A percentile compares a stretch with the other conserved stretches of the same genome.
Conservation (phyloP, 2,888 invertebrate genomes). For the Sphaerophoria taeniata region DNA sequence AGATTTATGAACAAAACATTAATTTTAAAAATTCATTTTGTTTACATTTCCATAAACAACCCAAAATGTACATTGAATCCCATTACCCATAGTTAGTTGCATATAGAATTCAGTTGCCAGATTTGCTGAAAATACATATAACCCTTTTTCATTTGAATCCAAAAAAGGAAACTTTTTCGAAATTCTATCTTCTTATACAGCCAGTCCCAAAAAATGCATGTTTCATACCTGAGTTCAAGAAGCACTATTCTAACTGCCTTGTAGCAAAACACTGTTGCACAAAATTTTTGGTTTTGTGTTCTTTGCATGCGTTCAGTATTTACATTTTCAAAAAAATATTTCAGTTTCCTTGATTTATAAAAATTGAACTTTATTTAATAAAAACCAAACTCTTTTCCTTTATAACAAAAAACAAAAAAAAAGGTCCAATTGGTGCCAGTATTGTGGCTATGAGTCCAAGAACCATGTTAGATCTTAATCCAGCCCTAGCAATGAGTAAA, state of each 20-base stretch:
- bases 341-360: background rate
- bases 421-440: slow-evolving; percentile 83
- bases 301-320: slow-evolving; percentile 4
- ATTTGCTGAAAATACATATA: slow-evolving; percentile 43
- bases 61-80: background rate
- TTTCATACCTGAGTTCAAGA: background rate
- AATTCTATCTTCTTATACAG: background rate
- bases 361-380: background rate
- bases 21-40: slow-evolving; percentile 33
- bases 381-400: background rate
- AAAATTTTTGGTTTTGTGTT: background rate
- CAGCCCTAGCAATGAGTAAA: slow-evolving; percentile 82
- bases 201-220: slow-evolving; percentile 26
- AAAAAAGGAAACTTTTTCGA: slow-evolving; percentile 13
- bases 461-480: slow-evolving; percentile 82
- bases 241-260: slow-evolving; percentile 7
- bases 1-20: slow-evolving; percentile 26
- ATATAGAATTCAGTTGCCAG: background rate
- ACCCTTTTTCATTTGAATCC: slow-evolving; percentile 21
- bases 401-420: slow-evolving; percentile 33
- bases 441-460: slow-evolving; percentile 83
- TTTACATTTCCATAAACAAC: slow-evolving; percentile 4
- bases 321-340: background rate
- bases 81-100: background rate
- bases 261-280: slow-evolving; percentile 14